Evolutionary conservation across 2,888 invertebrate species (phyloP), one percentile per base, ranked within the genome.

Genomic region (Alloscopus bannaensis): DNA sequence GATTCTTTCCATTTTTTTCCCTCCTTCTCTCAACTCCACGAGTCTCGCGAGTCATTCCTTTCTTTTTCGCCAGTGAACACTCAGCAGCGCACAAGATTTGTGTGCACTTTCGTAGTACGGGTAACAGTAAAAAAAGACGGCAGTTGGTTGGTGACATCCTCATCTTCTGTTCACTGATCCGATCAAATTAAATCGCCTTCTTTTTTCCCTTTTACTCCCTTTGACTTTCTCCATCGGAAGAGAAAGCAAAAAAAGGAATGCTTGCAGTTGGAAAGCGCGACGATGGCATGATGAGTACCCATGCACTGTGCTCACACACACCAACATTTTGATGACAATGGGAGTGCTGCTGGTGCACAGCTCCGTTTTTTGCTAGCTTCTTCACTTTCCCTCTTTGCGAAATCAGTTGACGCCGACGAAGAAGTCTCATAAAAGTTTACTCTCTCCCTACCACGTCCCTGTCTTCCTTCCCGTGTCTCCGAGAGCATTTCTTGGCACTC

Each of bases 151-250:
- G 68, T 76, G 76, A 76, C 76, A 76, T 76, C 68, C 76, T 76
- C 76, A 76, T 76, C 76, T 76, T 69, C 60, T 76, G 76, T 76
- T 76, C 76, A 76, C 76, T 76, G 76, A 76, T 76, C 76, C 76
- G 76, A 69, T 76, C 68, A 76, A 76, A 76, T 76, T 76, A 76
- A 76, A 76, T 76, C 76, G 76, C 69, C 76, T 76, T 76, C 65
- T 57, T 75, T 76, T 69, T 24, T 52, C 52, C 52, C 22, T 52
- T 36, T 52, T 52, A 8, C 22, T 52, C 24, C 18, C 40, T 8
- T 60, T 60, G 16, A 22, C 52, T 52, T 52, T 52, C 22, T 4
- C 18, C n/a, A n/a, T n/a, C n/a, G n/a, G n/a, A n/a, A n/a, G n/a
- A n/a, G n/a, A n/a, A n/a, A n/a, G n/a, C n/a, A n/a, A n/a, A n/a